A percentile compares a stretch with the other conserved stretches of the same genome.
These are phyloP conservation scores for Acanthococcus lagerstroemiae DNA, from an alignment of 2,888 invertebrate genomes.

Conservation along the genomic window DNA sequence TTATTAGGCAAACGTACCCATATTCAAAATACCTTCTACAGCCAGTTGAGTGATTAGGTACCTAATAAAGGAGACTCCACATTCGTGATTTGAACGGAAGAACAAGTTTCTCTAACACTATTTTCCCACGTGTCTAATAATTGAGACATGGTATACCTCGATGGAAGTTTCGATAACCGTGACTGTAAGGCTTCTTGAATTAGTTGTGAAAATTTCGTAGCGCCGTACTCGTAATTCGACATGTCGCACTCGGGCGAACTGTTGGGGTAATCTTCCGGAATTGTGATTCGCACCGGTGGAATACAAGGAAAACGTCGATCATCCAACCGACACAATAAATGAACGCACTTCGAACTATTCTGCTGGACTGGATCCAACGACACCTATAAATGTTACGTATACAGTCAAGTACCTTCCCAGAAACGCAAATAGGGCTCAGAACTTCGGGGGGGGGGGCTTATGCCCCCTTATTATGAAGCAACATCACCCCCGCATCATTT, in stretches of 20 bases:
- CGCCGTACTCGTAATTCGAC: constrained; percentile 61
- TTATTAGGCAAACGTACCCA: too few species aligned
- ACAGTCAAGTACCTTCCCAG: too few species aligned
- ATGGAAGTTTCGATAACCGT: constrained; percentile 68
- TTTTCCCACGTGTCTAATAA: constrained; percentile 90
- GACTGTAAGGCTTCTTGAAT: constrained; percentile 66
- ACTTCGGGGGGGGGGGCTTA: too few species aligned
- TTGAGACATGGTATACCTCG: constrained; percentile 74
- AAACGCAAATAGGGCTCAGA: too few species aligned
- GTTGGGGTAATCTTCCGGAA: constrained; percentile 72
- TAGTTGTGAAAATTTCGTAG: constrained; percentile 62
- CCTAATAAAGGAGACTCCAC: too few species aligned
- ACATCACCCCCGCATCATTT: too few species aligned
- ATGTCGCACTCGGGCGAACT: constrained; percentile 58
- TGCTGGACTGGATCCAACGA: constrained; percentile 49
- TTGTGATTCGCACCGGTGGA: constrained; percentile 73
- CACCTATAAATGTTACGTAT: constrained; percentile 25
- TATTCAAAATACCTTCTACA: too few species aligned
- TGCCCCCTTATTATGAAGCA: too few species aligned
- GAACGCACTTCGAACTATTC: constrained; percentile 61
- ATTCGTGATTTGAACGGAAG: neutral
- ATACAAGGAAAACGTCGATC: constrained; percentile 85
- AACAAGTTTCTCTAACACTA: constrained; percentile 71
- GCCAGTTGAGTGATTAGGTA: too few species aligned
- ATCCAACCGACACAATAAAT: constrained; percentile 72